These are phyloP conservation scores for Struthio camelus DNA, from an alignment of 2,113 vertebrate genomes.

Conservation along the genomic window DNA sequence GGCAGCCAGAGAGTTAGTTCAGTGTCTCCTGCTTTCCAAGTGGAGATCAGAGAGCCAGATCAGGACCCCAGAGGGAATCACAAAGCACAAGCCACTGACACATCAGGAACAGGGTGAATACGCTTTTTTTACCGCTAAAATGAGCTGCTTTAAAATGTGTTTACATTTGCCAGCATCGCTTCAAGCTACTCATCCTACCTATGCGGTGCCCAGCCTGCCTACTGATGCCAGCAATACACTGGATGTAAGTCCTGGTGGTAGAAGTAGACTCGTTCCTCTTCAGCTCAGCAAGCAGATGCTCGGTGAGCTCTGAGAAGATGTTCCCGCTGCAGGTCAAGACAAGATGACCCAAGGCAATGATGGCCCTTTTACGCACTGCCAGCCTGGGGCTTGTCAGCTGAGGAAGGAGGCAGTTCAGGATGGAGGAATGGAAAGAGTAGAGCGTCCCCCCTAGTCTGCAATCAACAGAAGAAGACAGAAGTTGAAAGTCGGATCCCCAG, in stretches of 20 bases:
- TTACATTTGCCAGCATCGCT: accelerated
- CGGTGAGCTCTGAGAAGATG: constrained; percentile 89
- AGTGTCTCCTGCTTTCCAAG: not conserved
- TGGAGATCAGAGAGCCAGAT: not conserved
- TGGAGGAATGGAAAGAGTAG: constrained; percentile 87
- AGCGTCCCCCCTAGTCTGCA: constrained; percentile 87
- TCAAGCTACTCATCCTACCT: constrained; percentile 73
- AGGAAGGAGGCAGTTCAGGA: constrained; percentile 89
- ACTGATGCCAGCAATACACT: constrained; percentile 90
- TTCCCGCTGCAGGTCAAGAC: constrained; percentile 86
- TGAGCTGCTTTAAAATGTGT: not conserved
- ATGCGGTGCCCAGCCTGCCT: constrained; percentile 91
- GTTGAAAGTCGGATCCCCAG: not conserved
- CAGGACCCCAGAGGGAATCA: not conserved
- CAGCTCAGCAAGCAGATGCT: constrained; percentile 83
- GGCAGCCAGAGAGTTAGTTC: not conserved
- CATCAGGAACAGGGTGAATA: not conserved
- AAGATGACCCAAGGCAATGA: constrained; percentile 89
- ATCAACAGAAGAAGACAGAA: not conserved
- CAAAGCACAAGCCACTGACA: not conserved
- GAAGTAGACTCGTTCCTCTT: constrained; percentile 79
- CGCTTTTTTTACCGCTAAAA: not conserved
- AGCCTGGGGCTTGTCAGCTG: constrained; percentile 91
- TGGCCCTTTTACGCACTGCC: constrained; percentile 92
- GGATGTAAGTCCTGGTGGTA: constrained; percentile 88